Evolutionary conservation across 2,797 vertebrate genomes (phyloP).

Genomic region (Choloepus didactylus): DNA sequence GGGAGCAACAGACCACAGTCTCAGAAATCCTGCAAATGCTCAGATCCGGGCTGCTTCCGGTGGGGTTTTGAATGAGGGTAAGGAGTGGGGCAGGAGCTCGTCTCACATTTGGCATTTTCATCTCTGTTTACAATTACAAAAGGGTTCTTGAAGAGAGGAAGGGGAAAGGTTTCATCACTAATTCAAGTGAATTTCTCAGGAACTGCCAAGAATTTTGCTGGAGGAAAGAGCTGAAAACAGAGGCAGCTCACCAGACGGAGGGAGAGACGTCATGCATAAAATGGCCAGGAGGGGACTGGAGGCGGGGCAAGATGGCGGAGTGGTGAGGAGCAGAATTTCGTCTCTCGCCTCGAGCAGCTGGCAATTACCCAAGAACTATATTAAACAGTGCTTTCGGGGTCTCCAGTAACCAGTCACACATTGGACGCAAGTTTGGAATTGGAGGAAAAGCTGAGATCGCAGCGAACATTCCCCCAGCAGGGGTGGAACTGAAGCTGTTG

Average conservation of each 20-base stretch:
- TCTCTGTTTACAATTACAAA: conserved; percentile 17
- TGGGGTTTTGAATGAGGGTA: background rate
- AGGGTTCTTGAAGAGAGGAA: background rate
- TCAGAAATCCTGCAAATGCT: background rate
- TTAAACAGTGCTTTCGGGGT: too few species aligned
- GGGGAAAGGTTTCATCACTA: background rate
- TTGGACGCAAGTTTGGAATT: too few species aligned
- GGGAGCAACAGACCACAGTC: background rate
- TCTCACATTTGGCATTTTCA: background rate
- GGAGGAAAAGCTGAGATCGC: too few species aligned
- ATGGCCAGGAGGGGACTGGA: background rate
- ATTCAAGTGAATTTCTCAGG: conserved; percentile 28
- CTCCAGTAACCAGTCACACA: too few species aligned
- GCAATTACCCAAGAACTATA: too few species aligned
- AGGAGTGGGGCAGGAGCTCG: background rate
- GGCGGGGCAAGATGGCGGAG: too few species aligned
- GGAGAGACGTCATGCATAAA: background rate
- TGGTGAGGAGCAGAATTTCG: too few species aligned
- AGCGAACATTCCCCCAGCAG: too few species aligned
- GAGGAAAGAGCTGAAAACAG: background rate
- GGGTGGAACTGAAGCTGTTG: too few species aligned
- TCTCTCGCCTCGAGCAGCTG: too few species aligned
- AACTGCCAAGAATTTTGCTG: background rate
- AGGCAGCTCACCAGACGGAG: background rate
- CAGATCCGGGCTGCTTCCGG: background rate